These are phyloP conservation scores for Chrysomallon squamiferum DNA, from an alignment of 1,140 invertebrate species.

Conservation along the genomic window DNA sequence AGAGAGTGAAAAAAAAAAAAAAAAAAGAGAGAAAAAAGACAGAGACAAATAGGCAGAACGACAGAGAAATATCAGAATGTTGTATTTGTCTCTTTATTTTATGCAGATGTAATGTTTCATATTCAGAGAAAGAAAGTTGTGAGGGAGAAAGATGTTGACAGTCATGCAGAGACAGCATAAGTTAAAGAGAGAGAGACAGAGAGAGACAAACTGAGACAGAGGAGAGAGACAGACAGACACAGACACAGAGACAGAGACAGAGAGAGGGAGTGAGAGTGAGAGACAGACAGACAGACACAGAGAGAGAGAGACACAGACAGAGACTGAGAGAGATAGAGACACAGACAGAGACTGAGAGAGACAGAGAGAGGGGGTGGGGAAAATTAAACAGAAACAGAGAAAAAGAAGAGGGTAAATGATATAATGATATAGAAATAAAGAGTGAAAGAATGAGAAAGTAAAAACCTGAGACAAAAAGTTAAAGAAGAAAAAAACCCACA, in stretches of 20 bases:
- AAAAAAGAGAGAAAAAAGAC: conserved; percentile 3
- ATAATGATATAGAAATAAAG: too few relatives aligned
- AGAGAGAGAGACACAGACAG: background rate
- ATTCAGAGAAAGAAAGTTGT: background rate
- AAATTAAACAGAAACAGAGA: too few relatives aligned
- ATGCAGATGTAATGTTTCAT: too few relatives aligned
- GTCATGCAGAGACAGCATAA: background rate
- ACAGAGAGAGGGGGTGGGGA: background rate
- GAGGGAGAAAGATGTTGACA: background rate
- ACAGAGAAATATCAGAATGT: too few relatives aligned
- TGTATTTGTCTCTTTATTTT: too few relatives aligned
- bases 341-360: conserved; percentile 4
- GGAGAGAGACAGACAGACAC: background rate
- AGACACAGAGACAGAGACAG: background rate
- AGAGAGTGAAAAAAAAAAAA: background rate
- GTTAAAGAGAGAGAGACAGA: background rate
- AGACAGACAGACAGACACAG: background rate
- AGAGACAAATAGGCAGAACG: too few relatives aligned
- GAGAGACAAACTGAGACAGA: background rate
- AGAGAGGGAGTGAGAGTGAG: background rate
- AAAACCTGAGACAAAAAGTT: too few relatives aligned
- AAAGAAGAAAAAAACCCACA: too few relatives aligned
- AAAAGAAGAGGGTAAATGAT: too few relatives aligned
- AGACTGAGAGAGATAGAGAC: background rate
- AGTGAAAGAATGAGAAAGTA: too few relatives aligned